Evolutionary conservation across 2,888 invertebrate species (phyloP), one percentile per base, ranked within the genome.

Genomic region (Megastigmus dorsalis): DNA sequence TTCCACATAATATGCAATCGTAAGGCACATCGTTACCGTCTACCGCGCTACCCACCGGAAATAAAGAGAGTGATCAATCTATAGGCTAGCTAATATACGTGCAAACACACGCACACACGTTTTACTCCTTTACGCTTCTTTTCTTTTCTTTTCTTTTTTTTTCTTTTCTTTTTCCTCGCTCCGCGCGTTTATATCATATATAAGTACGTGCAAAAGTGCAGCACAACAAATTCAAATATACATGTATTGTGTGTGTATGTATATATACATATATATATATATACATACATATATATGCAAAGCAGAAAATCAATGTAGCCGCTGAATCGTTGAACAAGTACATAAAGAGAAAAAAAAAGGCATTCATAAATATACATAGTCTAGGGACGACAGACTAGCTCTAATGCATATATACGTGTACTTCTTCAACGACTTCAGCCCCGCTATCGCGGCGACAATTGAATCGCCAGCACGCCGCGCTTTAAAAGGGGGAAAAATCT

Each of bases 301-400:
- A 5, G n/a, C 3, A 23, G 59, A 68, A 68, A 68, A 68, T 68
- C 68, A 50, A 68, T 68, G 68, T 20, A 10, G 59, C 48, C 48
- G 59, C 23, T 50, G 50, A 69, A 38, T 68, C 43, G 59, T 59
- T 28, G 68, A 60, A 41, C 41, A 69, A 52, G 41, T 48, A 41
- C 23, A 20, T 23, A 20, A 23, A n/a, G 38, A 59, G 41, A 28
- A 59, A 68, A 57, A 59, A 68, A 57, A 50, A 55, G 52, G 41
- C 57, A 13, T 15, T 15, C 48, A 38, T 68, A 48, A 67, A 45
- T 48, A 33, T 38, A 59, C 30, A 45, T 33, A 30, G 52, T 33
- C 43, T 43, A 55, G 9, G 18, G 48, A 36, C 33, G 48, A 50
- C n/a, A 50, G n/a, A 38, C 23, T 48, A 15, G 13, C n/a, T 41